phyloP scores from a whole-genome alignment of 2,113 vertebrate species.

The Rousettus leschenaultii region DNA sequence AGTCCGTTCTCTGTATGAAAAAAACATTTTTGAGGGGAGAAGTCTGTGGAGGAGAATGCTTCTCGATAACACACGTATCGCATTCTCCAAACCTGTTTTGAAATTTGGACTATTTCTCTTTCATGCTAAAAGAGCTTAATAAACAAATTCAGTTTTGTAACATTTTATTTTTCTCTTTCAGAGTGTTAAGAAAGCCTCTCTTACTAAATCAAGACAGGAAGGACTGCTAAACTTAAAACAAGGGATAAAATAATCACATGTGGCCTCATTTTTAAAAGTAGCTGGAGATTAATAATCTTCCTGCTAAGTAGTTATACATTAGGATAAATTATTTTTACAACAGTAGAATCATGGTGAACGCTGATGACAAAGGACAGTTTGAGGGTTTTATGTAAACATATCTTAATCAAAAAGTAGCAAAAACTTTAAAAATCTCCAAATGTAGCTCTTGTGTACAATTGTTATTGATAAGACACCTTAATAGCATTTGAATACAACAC shows the following conservation, averaged over 20 bases:
- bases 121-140: conserved; percentile 75
- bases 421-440: conserved; percentile 79
- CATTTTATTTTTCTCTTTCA: conserved; percentile 64
- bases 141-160: conserved; percentile 65
- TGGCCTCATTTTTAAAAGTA: conserved; percentile 67
- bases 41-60: conserved; percentile 75
- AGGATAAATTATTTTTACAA: conserved; percentile 67
- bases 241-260: conserved; percentile 47
- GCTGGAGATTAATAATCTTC: conserved; percentile 73
- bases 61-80: conserved; percentile 71
- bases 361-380: conserved; percentile 74
- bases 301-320: conserved; percentile 47
- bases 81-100: conserved; percentile 71
- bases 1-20: conserved; percentile 81
- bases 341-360: conserved; percentile 45
- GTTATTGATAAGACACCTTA: conserved; percentile 79
- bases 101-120: conserved; percentile 79
- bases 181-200: conserved; percentile 48
- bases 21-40: conserved; percentile 72
- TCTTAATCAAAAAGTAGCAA: conserved; percentile 76
- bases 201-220: conserved; percentile 51
- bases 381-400: conserved; percentile 74
- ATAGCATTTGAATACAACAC: conserved; percentile 72
- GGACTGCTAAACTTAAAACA: conserved; percentile 55
- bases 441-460: conserved; percentile 78